A percentile compares a stretch with the other conserved stretches of the same genome.
phyloP scores from a whole-genome alignment of 2,888 invertebrate genomes.

The Steinernema scapterisci region DNA sequence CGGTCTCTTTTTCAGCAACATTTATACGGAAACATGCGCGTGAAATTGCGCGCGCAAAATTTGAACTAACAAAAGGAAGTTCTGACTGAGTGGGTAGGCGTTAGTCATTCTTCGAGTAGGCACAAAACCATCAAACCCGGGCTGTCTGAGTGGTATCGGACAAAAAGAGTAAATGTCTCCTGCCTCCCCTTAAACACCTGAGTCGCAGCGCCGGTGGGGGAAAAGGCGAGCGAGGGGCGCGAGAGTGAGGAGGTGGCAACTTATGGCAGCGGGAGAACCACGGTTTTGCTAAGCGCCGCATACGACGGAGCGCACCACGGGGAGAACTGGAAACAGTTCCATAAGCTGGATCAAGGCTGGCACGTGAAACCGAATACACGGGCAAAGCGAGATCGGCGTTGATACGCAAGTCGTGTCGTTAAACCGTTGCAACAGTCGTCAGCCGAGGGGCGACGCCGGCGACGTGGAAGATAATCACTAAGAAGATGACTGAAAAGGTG shows the following conservation, averaged over 20 bases:
- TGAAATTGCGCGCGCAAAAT: conserved; percentile 20
- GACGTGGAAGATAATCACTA: not conserved
- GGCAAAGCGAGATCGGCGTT: too few relatives aligned
- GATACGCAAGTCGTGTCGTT: not conserved
- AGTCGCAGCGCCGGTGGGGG: not conserved
- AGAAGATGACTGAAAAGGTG: conserved; percentile 27
- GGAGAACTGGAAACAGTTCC: conserved; percentile 27
- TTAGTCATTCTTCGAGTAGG: not conserved
- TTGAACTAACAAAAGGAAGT: conserved; percentile 20
- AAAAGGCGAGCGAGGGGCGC: not conserved
- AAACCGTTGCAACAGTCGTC: not conserved
- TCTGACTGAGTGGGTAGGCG: not conserved
- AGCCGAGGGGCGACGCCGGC: too few relatives aligned
- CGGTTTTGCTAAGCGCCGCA: not conserved
- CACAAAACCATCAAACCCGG: too few relatives aligned
- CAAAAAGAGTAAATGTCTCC: too few relatives aligned
- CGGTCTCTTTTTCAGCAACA: conserved; percentile 18
- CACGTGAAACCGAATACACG: not conserved
- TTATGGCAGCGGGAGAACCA: not conserved
- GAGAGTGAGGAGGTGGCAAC: not conserved
- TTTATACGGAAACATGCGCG: conserved; percentile 2
- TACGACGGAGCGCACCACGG: not conserved
- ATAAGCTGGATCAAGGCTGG: conserved; percentile 28
- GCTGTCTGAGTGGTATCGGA: too few relatives aligned
- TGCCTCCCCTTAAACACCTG: too few relatives aligned